Base-by-base conservation (phyloP, 37 sponge, comb jelly and placozoan genomes). In the Chondrosia reniformis region DNA sequence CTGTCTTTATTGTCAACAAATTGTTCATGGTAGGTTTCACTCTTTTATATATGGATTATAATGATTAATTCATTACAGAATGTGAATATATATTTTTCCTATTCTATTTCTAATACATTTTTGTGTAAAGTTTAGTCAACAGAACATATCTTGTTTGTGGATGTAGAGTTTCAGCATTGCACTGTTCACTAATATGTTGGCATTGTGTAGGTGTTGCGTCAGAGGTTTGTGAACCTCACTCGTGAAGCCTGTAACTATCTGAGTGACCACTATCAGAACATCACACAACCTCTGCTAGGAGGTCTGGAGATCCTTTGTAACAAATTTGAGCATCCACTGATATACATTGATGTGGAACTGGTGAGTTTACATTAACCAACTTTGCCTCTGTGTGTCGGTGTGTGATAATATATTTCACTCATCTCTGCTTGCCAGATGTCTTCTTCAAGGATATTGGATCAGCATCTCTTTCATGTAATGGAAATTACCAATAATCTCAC, bases 161-260 rank as follows among this genome's bases (percentile, higher is more conserved):
- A 15, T 49, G 15, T 15, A 19, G 52, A 19, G 52, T 49, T 10
- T 49, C 10, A 10, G 10, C 52, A 19, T 19, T 49, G 52, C 15
- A 49, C 52, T 49, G 52, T 49, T 39, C 22, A 34, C 42, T 38
- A 37, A 71, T 38, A n/a, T 75, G 33, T 32, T 24, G 36, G 39
- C 45, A 17, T 54, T 36, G 0, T n/a, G 19, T 61, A 81, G 81
- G 76, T 82, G 33, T 17, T 81, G 6, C 33, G 75, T 9, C 64
- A 77, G 36, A 67, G 83, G 63, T 81, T 86, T 34, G 63, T 55
- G 40, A 52, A 59, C 33, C 80, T 92, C 24, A 92, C 92, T 6
- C 49, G 78, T 24, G 88, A 92, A 74, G 85, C 88, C 0, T 87
- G 85, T 62, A 92, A 79, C 78, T 84, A 81, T 76, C 79, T 92